Evolutionary conservation across 2,113 vertebrate species (phyloP), one percentile per base, ranked within the genome.

Genomic region (Erinaceus europaeus): DNA sequence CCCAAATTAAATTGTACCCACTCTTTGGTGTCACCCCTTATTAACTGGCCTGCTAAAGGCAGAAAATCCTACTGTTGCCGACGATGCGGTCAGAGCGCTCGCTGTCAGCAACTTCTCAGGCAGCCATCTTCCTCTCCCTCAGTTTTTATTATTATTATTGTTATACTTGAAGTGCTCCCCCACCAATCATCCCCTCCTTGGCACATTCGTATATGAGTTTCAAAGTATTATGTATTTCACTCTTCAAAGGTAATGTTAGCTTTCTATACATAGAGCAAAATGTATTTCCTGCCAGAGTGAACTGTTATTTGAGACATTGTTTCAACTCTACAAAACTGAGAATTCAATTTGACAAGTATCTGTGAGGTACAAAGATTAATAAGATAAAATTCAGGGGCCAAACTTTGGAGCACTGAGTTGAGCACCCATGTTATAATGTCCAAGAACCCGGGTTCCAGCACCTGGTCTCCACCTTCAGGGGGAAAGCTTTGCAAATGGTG

Each of bases 181-280:
- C 23, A 52, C 25, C 9, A 38, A 52, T 85, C 4, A 38, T 69
- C 36, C 6, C 27, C 13, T 36, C 64, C 23, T 46, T 69, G 25
- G 48, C 27, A 88, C 79, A 55, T 42, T 87, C 50, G 79, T 46
- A 36, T 68, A 65, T 25, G 34, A 4, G 82, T 76, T 78, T 38
- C 9, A 17, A 23, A 85, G 73, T n/a, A n/a, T n/a, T n/a, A n/a
- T n/a, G n/a, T n/a, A 81, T 8, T 34, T 38, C 13, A 68, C 3
- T 78, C 34, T 74, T 25, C 25, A 81, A 85, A 85, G 76, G 59
- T 80, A 82, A 77, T 86, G 84, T 90, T 42, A 53, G 32, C 76
- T 91, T 50, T 9, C 71, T 48, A 32, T 65, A 73, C 71, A 14
- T 88, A 65, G 80, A 64, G 67, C 34, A 67, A 69, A 74, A 42